Percentiles rank a stretch among this genome's conserved stretches.
These are phyloP conservation scores for Palythoa grandiflora DNA, from an alignment of 92 coral and sea anemone genomes.

Conservation along the genomic window DNA sequence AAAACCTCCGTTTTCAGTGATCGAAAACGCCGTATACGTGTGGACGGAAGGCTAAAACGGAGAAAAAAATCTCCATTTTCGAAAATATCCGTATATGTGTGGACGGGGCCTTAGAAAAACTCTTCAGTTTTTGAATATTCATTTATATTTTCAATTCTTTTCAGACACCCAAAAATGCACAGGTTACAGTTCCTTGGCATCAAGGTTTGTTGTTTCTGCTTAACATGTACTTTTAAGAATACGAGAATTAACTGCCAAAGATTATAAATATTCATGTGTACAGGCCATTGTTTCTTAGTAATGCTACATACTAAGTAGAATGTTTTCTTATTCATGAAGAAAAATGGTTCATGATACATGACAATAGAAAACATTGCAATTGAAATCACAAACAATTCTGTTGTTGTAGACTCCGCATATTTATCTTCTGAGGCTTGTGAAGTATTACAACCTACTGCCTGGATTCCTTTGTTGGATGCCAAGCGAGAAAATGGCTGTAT, in stretches of 20 bases:
- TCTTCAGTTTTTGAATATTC: too few relatives aligned
- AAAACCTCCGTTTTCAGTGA: too few relatives aligned
- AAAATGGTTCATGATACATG: not conserved
- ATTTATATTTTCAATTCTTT: not conserved
- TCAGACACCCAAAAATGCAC: constrained; percentile 78
- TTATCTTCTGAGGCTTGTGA: constrained; percentile 78
- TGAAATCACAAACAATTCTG: not conserved
- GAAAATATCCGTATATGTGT: too few relatives aligned
- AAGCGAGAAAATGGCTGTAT: constrained; percentile 79
- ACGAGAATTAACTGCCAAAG: not conserved
- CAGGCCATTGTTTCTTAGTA: too few relatives aligned
- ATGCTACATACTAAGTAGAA: too few relatives aligned
- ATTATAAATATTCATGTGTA: not conserved
- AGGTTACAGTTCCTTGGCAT: constrained; percentile 89
- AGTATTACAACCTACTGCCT: constrained; percentile 79
- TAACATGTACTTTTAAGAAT: not conserved
- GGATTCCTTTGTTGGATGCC: constrained; percentile 87
- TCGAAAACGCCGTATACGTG: too few relatives aligned
- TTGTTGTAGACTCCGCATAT: constrained; percentile 45
- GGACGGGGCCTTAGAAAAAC: too few relatives aligned
- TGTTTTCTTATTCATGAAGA: not conserved
- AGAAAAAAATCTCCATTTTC: too few relatives aligned
- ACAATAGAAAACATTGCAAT: not conserved
- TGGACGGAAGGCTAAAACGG: too few relatives aligned
- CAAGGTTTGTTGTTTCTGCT: constrained; percentile 62